phyloP scores from a whole-genome alignment of 2,888 invertebrate species.

The Melangyna quadrimaculata region DNA sequence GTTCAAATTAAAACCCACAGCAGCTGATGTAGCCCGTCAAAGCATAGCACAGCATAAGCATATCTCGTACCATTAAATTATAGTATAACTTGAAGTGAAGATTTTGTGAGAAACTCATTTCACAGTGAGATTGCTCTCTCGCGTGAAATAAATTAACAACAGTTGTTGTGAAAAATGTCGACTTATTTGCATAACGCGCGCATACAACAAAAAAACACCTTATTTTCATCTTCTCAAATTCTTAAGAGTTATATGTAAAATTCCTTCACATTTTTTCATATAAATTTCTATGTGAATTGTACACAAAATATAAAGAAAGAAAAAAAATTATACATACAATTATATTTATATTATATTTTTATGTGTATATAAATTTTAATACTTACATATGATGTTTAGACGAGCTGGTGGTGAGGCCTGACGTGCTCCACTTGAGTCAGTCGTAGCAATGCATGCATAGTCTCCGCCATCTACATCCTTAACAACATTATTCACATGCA shows the following conservation, averaged over 20 bases:
- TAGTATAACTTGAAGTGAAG: constrained; percentile 1
- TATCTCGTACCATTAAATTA: neutral
- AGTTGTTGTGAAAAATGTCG: constrained; percentile 48
- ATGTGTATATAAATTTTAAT: neutral
- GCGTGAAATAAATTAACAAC: constrained; percentile 59
- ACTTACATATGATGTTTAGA: constrained; percentile 80
- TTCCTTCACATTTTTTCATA: constrained; percentile 3
- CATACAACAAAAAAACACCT: neutral
- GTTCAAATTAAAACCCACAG: constrained; percentile 3
- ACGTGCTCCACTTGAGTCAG: constrained; percentile 79
- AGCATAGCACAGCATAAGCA: too few relatives aligned
- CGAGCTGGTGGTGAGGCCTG: constrained; percentile 80
- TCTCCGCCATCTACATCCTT: constrained; percentile 79
- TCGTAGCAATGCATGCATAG: constrained; percentile 80
- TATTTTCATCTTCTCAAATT: neutral
- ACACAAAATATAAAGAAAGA: neutral
- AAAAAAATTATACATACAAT: neutral
- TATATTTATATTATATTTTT: neutral
- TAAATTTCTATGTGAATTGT: neutral
- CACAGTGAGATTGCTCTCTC: constrained; percentile 19
- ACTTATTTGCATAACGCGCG: constrained; percentile 46
- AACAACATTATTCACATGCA: constrained; percentile 78
- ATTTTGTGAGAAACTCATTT: constrained; percentile 37
- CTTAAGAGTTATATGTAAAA: neutral
- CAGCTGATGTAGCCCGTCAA: neutral